Base-by-base conservation (phyloP, 2,113 vertebrate species). In the Spea multiplicata region DNA sequence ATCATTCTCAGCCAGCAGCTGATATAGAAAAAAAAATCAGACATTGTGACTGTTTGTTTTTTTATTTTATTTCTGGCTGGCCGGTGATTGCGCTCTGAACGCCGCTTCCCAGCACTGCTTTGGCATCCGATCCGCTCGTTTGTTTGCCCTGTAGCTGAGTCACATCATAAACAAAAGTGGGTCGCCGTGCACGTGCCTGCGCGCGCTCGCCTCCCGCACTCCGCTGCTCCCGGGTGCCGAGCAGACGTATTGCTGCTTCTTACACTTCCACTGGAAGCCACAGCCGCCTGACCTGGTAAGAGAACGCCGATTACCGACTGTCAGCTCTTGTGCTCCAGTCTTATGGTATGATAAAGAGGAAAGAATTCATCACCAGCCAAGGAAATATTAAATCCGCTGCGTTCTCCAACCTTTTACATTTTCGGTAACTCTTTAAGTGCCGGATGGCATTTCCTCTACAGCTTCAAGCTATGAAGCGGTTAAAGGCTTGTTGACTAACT, bases 191-290 rank as follows among this genome's bases (percentile, higher is more conserved):
- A 48, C 46, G 3, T 6, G 6, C 59, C 84, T 47, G 50, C 59
- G 47, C 82, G 62, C 77, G 81, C 80, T 12, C 78, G 17, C 68
- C 53, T 61, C 82, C 44, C 81, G 76, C 71, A 8, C 81, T 82
- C 7, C 69, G 65, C 77, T 86, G 76, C 81, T 73, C 76, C 67
- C 46, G 81, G n/a, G 59, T 72, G 79, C 61, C 46, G 71, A 76
- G 81, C 76, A 83, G 83, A 86, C 85, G 84, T 84, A 84, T 83
- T 84, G 82, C 62, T 49, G 30, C 71, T 75, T 62, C 10, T 17
- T 64, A 64, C 47, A 50, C 47, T 44, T 44, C 72, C 30, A 4
- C 73, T 52, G 73, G 61, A 52, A 5, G n/a, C 73, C 52, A 6
- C 62, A 44, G 46, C 57, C n/a, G 52, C 47, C 52, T 44, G 30